Percentiles rank a stretch among this genome's conserved stretches.
Evolutionary conservation across 2,797 vertebrate species (phyloP).

Genomic region (Peromyscus aztecus): DNA sequence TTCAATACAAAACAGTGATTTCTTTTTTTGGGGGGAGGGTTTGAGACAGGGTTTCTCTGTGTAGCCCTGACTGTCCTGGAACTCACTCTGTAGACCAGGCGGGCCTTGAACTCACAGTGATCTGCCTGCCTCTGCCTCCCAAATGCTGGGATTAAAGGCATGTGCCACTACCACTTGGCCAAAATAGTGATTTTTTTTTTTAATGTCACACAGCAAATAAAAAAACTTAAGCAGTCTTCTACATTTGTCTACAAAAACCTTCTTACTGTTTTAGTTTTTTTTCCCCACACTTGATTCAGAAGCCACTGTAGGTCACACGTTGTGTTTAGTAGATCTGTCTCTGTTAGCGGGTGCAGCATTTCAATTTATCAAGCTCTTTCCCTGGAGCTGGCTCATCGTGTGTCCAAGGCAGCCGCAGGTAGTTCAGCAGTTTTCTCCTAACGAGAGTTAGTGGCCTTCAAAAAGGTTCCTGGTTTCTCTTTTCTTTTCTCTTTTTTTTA

Average conservation of each 20-base stretch:
- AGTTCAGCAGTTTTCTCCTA: background rate
- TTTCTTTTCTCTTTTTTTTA: too few relatives aligned
- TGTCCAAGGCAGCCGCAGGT: background rate
- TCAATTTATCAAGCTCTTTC: background rate
- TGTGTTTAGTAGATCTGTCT: background rate
- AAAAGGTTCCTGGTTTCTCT: background rate
- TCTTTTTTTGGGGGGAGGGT: too few relatives aligned
- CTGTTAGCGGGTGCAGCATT: background rate
- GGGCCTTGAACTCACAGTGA: too few relatives aligned
- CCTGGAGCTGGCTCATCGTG: background rate
- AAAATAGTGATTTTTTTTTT: background rate
- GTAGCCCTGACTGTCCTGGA: too few relatives aligned
- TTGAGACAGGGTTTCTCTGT: too few relatives aligned
- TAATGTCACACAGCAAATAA: background rate
- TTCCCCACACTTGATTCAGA: background rate
- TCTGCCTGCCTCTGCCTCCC: too few relatives aligned
- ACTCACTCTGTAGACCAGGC: too few relatives aligned
- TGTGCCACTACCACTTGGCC: too few relatives aligned
- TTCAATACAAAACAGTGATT: background rate
- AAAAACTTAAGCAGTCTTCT: background rate
- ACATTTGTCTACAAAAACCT: background rate
- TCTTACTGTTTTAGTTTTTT: background rate
- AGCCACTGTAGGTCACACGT: background rate
- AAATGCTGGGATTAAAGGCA: too few relatives aligned
- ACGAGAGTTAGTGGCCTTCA: slow-evolving; percentile 36